Percentiles rank a stretch among this genome's conserved stretches.
These are phyloP conservation scores for Dendrolimus punctatus DNA, from an alignment of 1,140 invertebrate species.

Conservation along the genomic window DNA sequence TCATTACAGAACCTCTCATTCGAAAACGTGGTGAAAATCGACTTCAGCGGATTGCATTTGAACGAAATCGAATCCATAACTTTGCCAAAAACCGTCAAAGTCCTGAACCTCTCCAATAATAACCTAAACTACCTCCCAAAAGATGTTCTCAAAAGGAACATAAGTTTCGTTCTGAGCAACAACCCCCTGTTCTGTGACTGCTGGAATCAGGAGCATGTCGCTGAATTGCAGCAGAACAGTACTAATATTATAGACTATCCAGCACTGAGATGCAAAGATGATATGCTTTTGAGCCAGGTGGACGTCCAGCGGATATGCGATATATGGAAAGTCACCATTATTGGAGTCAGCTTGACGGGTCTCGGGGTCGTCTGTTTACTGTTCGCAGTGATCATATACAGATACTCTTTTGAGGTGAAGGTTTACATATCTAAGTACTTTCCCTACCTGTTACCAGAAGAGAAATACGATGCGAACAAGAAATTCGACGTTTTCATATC, in stretches of 20 bases:
- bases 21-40: too few species aligned
- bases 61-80: too few species aligned
- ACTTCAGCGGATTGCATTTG: too few species aligned
- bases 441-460: background rate
- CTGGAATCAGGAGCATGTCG: slow-evolving; percentile 8
- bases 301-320: slow-evolving; percentile 2
- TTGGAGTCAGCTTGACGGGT: background rate
- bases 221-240: slow-evolving; percentile 6
- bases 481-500: slow-evolving; percentile 12
- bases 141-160: too few species aligned
- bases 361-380: background rate
- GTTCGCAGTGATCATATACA: background rate
- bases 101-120: too few species aligned
- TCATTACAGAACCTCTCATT: too few species aligned
- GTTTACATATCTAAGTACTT: background rate
- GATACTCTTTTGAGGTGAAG: background rate
- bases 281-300: background rate
- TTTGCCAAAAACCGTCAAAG: too few species aligned
- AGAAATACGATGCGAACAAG: background rate
- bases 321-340: background rate
- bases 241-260: background rate
- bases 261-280: background rate
- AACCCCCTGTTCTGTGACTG: slow-evolving; percentile 15
- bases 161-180: too few species aligned
- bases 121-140: too few species aligned